Evolutionary conservation across 1,140 invertebrate species (phyloP).

Genomic region (Temnothorax longispinosus): DNA sequence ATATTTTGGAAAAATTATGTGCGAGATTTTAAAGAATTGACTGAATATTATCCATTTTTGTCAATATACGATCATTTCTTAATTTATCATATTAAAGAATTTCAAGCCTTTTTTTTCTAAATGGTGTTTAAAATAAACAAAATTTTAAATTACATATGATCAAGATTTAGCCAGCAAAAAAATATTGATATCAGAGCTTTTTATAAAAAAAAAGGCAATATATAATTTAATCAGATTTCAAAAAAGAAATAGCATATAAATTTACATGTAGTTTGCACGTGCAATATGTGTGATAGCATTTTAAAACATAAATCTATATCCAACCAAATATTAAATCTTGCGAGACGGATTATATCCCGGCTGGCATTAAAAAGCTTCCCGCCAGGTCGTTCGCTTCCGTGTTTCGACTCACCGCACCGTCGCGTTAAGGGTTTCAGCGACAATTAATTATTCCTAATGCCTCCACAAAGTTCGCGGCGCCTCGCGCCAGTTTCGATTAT

Average conservation of each 20-base stretch:
- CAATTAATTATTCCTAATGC: conserved; percentile 70
- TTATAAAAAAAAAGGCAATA: neutral
- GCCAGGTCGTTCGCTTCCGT: conserved; percentile 23
- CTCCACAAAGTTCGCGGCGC: conserved; percentile 44
- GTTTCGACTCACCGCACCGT: conserved; percentile 57
- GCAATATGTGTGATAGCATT: neutral
- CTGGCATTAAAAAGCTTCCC: conserved; percentile 35
- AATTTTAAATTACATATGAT: neutral
- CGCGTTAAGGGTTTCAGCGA: conserved; percentile 31
- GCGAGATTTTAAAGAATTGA: neutral
- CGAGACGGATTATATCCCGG: conserved; percentile 5
- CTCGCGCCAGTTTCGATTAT: conserved; percentile 61
- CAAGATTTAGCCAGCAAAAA: neutral
- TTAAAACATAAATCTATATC: neutral
- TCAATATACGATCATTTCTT: neutral
- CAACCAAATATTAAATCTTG: conserved; percentile 32
- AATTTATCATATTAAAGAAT: neutral
- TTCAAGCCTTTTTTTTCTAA: neutral
- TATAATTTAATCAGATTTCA: neutral
- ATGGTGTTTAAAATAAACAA: neutral
- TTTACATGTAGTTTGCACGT: neutral
- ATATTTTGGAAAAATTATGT: neutral
- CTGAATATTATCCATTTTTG: neutral
- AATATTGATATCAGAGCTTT: neutral
- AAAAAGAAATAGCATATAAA: neutral